These are phyloP conservation scores for Galaxea fascicularis DNA, from an alignment of 92 coral and sea anemone species.

Conservation along the genomic window DNA sequence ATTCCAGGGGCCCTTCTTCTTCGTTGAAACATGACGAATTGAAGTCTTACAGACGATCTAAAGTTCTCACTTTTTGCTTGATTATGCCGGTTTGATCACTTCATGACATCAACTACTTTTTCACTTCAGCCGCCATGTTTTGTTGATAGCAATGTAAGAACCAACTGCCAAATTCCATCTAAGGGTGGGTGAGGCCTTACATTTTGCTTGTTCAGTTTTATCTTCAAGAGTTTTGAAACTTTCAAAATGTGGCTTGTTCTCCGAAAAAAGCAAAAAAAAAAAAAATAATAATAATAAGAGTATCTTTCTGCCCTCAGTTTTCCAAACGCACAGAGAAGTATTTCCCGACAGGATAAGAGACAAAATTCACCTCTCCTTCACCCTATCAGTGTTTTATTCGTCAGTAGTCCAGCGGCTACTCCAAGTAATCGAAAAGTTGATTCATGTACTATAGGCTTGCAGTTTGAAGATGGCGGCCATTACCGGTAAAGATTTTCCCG, in stretches of 20 bases:
- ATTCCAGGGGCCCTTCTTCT: constrained; percentile 83
- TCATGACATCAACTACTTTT: not conserved
- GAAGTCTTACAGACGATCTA: not conserved
- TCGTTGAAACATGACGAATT: constrained; percentile 73
- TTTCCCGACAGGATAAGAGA: not conserved
- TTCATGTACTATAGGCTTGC: not conserved
- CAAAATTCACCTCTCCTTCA: not conserved
- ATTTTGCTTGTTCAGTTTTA: too few species aligned
- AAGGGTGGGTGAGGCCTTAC: not conserved
- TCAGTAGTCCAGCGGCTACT: constrained; percentile 39
- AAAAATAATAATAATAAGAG: not conserved
- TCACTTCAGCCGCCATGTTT: constrained; percentile 7
- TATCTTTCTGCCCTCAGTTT: not conserved
- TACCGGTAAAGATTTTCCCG: constrained; percentile 82
- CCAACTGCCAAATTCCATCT: not conserved
- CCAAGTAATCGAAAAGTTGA: not conserved
- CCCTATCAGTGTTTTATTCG: not conserved
- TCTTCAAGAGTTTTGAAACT: too few species aligned
- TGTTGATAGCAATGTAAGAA: not conserved
- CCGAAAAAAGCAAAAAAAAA: too few species aligned
- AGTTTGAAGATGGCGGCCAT: constrained; percentile 85
- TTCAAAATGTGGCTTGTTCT: too few species aligned
- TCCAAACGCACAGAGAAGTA: too few species aligned
- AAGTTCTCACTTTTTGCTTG: not conserved
- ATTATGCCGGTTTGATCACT: not conserved